Evolutionary conservation across 2,888 invertebrate species (phyloP), one percentile per base, ranked within the genome.

Genomic region (Hylaea fasciaria): DNA sequence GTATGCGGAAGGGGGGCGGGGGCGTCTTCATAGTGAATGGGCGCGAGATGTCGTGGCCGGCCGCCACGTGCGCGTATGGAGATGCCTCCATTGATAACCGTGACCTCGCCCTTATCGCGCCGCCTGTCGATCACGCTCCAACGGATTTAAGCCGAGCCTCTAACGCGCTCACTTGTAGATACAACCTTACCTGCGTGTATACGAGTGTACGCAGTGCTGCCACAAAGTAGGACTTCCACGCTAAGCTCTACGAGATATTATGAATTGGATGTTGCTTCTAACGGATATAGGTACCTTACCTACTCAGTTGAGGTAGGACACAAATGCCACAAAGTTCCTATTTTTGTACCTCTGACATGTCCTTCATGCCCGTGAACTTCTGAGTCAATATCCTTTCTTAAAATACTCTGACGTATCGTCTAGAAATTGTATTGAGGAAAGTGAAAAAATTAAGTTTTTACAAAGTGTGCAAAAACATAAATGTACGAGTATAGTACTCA

Each of bases 11-110:
- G 69, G 71, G 67, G 66, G 73, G 71, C 57, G 76, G 80, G 77
- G 82, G 77, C 82, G 86, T 88, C 89, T 90, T 87, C 84, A 87
- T 85, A 89, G 93, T 88, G 94, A 94, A 89, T 90, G 91, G 87
- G 90, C 86, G 86, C 89, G 90, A 88, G 91, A 90, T 90, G 90
- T 89, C 89, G 89, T 86, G 90, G 90, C 85, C 88, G 86, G 86
- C 83, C 78, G 80, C 85, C 87, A 86, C 85, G 85, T 85, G 85
- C 87, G 85, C 85, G 91, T 91, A 92, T 91, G 93, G 88, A 90
- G 91, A 91, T 89, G 83, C 86, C 85, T 86, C 86, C 89, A 91
- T 89, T 91, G 91, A 89, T 91, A 91, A 83, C 86, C 85, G 83
- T 92, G 87, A 89, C 89, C 89, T 88, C 86, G 86, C 83, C 89